Evolutionary conservation across 35 echinoderm and acorn worm species (phyloP), one percentile per base, ranked within the genome.

Genomic region (Eucidaris tribuloides): DNA sequence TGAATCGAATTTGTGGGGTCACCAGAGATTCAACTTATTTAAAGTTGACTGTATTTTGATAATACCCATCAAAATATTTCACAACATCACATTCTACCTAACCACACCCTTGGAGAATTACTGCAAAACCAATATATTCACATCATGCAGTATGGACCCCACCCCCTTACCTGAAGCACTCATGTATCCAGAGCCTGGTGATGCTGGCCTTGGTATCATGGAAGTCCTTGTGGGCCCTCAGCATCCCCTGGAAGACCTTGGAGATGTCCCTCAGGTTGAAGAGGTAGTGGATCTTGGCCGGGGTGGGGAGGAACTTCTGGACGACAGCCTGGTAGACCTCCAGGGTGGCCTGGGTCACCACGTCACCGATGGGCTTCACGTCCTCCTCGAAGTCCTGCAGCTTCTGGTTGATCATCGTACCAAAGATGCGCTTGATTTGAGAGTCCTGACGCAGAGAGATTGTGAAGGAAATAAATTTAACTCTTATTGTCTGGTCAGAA

Each of bases 401-500:
- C 71, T 98, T 98, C 78, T 98, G 95, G 87, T 90, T 99, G 77
- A 99, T 93, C 90, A 99, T 99, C 31, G 90, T 99, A 33, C 90
- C 96, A 68, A 93, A 99, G 59, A 99, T 93, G 52, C 96, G 87
- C 70, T 88, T 97, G 81, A 97, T 97, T 87, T 97, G 94, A 37
- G 94, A 97, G 57, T 97, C 94, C 94, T 97, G 35, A 42, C n/a
- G n/a, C n/a, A n/a, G n/a, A n/a, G n/a, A n/a, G n/a, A n/a, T n/a
- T n/a, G n/a, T n/a, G n/a, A n/a, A n/a, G n/a, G n/a, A n/a, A n/a
- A n/a, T n/a, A n/a, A n/a, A n/a, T n/a, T n/a, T n/a, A n/a, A n/a
- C n/a, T n/a, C n/a, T n/a, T n/a, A n/a, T n/a, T n/a, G n/a, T n/a
- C n/a, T n/a, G n/a, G n/a, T n/a, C n/a, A n/a, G n/a, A n/a, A n/a